These are phyloP conservation scores for Monopis laevigella DNA, from an alignment of 2,888 invertebrate genomes.

Conservation along the genomic window DNA sequence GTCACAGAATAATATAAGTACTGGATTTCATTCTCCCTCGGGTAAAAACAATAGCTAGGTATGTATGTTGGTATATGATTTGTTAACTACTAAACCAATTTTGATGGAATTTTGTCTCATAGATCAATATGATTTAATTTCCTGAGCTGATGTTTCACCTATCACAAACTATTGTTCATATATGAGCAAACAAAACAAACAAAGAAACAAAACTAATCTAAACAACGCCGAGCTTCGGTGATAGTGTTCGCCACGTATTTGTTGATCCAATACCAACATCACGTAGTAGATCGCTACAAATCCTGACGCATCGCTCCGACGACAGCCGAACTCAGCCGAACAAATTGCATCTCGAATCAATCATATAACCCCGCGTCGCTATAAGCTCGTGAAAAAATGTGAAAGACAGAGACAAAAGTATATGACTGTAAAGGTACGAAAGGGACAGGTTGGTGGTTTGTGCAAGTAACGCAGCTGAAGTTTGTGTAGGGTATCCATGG, in stretches of 20 bases:
- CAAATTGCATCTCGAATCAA: constrained; percentile 2
- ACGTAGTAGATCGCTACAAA: too few species aligned
- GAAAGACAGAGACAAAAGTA: background rate
- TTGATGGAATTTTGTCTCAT: too few species aligned
- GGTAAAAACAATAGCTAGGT: too few species aligned
- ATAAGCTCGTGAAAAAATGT: background rate
- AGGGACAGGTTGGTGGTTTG: background rate
- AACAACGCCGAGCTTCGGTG: background rate
- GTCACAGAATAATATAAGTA: too few species aligned
- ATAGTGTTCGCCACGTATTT: too few species aligned
- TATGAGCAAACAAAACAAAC: background rate
- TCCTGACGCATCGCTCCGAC: background rate
- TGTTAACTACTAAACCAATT: too few species aligned
- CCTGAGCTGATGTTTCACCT: too few species aligned
- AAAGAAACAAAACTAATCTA: background rate
- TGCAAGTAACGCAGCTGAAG: constrained; percentile 4
- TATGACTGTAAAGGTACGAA: background rate
- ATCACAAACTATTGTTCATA: too few species aligned
- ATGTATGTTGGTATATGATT: too few species aligned
- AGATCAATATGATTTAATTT: too few species aligned
- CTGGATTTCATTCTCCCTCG: too few species aligned
- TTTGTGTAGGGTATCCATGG: background rate
- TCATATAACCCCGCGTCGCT: background rate
- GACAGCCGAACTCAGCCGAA: constrained; percentile 1
- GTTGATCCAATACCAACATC: too few species aligned